Percentiles rank a stretch among this genome's conserved stretches.
These are phyloP conservation scores for Apotomis capreana DNA, from an alignment of 2,888 invertebrate species.

Conservation along the genomic window DNA sequence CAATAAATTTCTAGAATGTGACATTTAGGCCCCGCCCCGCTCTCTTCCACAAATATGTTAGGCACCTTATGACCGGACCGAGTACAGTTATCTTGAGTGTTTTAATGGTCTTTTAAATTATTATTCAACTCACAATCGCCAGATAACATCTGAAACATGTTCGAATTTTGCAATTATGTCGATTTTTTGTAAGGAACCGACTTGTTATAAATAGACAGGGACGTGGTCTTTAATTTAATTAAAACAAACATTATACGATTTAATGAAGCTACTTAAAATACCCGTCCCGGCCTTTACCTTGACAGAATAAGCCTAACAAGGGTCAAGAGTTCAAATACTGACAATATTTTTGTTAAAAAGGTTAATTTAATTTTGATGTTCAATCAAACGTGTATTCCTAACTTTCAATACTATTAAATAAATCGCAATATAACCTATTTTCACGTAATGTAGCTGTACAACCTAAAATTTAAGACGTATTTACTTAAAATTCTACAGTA, in stretches of 20 bases:
- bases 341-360: not conserved
- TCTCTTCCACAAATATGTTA: slow-evolving; percentile 55
- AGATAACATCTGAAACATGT: slow-evolving; percentile 60
- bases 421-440: no score
- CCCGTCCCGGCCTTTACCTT: slow-evolving; percentile 6
- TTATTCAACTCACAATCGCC: slow-evolving; percentile 60
- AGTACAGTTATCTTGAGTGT: slow-evolving; percentile 69
- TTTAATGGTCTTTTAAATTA: slow-evolving; percentile 63
- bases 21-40: slow-evolving; percentile 52
- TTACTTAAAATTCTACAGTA: no score
- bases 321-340: slow-evolving; percentile 13
- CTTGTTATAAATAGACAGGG: not conserved
- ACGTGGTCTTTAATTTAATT: not conserved
- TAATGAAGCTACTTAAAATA: slow-evolving; percentile 1
- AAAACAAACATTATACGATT: slow-evolving; percentile 13
- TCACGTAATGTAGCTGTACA: no score
- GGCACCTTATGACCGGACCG: slow-evolving; percentile 61
- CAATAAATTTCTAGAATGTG: slow-evolving; percentile 35
- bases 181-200: slow-evolving; percentile 22
- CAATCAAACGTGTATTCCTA: no score
- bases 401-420: no score
- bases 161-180: slow-evolving; percentile 48
- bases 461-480: no score
- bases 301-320: slow-evolving; percentile 7
- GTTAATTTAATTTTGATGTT: no score